Evolutionary conservation across 2,113 vertebrate species (phyloP), one percentile per base, ranked within the genome.

Genomic region (Erythrocercus mccallii): DNA sequence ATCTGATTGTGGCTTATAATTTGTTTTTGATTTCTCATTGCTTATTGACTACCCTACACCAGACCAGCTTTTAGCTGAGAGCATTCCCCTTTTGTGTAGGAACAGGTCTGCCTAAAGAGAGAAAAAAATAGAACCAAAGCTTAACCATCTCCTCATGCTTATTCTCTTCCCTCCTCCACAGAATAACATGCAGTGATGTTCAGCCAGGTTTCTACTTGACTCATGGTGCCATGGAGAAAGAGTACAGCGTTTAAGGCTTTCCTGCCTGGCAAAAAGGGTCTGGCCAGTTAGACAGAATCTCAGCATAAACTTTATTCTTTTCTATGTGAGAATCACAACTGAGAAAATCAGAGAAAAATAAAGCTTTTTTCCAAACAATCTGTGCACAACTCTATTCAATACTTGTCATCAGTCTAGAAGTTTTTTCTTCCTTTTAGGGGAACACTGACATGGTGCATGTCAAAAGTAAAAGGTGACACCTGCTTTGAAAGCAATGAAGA

Each of bases 401-500:
- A 4, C 3, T 54, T 44, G 77, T 35, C 28, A 53, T 73, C 68
- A 48, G 24, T 82, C 61, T 65, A 37, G 47, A 77, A 66, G 23
- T 47, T 71, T 95, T 84, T 21, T 66, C 44, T 80, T 70, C 58
- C 54, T 86, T 88, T 56, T 33, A 73, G 51, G 56, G n/a, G 51
- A 50, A 85, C 42, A 82, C 42, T 60, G 68, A 65, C 47, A 70
- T 1, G 1, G 37, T 51, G n/a, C 54, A 51, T 72, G 86, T 86
- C 88, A 54, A 86, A 92, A 90, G 57, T 38, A 90, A 83, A 95
- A 95, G 78, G 69, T 88, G 87, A 80, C 50, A 90, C 33, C 58
- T 90, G 37, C 74, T 83, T 16, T 65, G 84, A 93, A 94, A 90
- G 58, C 53, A 65, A 40, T 77, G 64, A 83, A 82, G 82, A 81